Evolutionary conservation across 2,797 vertebrate species (phyloP).

Genomic region (Sylvia borin): DNA sequence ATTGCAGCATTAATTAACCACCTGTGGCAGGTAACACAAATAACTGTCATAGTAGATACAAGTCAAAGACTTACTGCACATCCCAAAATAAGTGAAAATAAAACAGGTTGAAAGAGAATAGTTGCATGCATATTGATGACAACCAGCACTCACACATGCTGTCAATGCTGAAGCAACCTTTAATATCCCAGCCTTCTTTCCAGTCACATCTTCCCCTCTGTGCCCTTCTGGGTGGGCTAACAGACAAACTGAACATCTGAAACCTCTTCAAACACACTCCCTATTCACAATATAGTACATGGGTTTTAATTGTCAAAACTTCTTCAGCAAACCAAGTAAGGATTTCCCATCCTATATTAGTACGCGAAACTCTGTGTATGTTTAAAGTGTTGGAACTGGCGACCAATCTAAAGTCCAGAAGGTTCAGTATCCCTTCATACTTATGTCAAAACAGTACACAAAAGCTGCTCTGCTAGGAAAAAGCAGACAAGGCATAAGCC

Average conservation of each 20-base stretch:
- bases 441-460: background rate
- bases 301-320: background rate
- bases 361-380: background rate
- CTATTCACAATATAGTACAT: background rate
- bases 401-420: background rate
- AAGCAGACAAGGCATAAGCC: background rate
- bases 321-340: background rate
- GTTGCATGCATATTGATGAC: rapidly evolving
- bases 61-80: background rate
- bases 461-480: background rate
- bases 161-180: background rate
- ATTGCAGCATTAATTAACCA: background rate
- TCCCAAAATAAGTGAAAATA: background rate
- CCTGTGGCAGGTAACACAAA: background rate
- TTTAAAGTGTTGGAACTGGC: background rate
- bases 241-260: background rate
- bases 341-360: background rate
- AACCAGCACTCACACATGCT: background rate
- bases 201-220: background rate
- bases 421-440: background rate
- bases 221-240: background rate
- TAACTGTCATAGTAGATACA: background rate
- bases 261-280: background rate
- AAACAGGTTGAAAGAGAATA: rapidly evolving
- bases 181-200: background rate